Base-by-base conservation (phyloP, 2,113 vertebrate species). In the Tiliqua scincoides region DNA sequence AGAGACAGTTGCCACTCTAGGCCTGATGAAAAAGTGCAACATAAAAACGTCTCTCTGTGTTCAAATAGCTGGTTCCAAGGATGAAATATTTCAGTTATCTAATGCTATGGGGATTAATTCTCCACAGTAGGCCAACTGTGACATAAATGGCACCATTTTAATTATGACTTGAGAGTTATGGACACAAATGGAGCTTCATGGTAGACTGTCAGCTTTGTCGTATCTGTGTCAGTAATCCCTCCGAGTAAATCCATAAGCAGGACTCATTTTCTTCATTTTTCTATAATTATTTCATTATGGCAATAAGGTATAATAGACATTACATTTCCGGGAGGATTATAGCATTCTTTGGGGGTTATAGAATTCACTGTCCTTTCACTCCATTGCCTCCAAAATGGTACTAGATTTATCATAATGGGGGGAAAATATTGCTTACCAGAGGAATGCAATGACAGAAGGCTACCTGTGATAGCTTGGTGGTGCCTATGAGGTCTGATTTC, bases 221-320 rank as follows among this genome's bases (percentile, higher is more conserved):
- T 94, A 90, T 83, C 80, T 86, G 0, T 89, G 85, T 93, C 90
- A 88, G 88, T 86, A 89, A 88, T 95, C 91, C 82, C 92, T 89
- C 79, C 72, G n/a, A 85, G 88, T 91, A 80, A 91, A 91, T 93
- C 94, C 89, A 91, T 88, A 91, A 93, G 32, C 91, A 90, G 2
- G 0, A 89, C 82, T 93, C 89, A 91, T 93, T 95, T 94, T 95
- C 89, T 90, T 94, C 93, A 90, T 90, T 94, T 95, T 94, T 89
- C 83, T 94, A 57, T 93, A 93, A 92, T 94, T 95, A 94, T 94
- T 95, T 95, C 85, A 94, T 94, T 93, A 91, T 86, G 89, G 79
- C 90, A 94, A 88, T 93, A 89, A 89, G 88, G 61, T 89, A 89
- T 93, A 93, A 92, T 94, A 95, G 93, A 80, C 0, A 0, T 85